phyloP scores from a whole-genome alignment of 2,888 invertebrate species.

The Tachina lurida region DNA sequence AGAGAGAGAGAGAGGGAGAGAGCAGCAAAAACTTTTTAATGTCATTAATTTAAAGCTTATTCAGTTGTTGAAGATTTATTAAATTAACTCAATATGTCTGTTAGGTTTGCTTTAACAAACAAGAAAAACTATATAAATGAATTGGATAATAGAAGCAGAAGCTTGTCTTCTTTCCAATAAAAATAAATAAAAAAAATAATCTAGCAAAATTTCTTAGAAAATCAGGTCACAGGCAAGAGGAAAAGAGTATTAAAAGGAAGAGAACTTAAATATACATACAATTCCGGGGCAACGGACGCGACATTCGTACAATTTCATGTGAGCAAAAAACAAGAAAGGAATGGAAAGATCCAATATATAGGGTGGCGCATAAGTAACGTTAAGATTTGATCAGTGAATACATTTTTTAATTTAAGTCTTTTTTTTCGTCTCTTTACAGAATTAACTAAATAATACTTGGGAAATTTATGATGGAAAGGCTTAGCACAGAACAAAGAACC shows the following conservation, averaged over 20 bases:
- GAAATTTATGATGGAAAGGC: too few species aligned
- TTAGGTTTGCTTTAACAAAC: conserved; percentile 43
- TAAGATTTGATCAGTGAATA: too few species aligned
- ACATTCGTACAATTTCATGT: too few species aligned
- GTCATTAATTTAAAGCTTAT: conserved; percentile 82
- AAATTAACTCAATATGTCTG: conserved; percentile 79
- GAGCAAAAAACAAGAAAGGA: too few species aligned
- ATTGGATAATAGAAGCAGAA: conserved; percentile 26
- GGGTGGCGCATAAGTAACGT: too few species aligned
- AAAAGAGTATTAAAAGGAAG: background rate
- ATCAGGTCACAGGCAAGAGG: conserved; percentile 19
- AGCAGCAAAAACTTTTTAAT: conserved; percentile 74
- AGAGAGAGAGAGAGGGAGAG: conserved; percentile 76
- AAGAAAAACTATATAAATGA: conserved; percentile 14
- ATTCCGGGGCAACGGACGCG: too few species aligned
- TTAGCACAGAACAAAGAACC: too few species aligned
- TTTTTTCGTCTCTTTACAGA: too few species aligned
- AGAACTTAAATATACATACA: background rate
- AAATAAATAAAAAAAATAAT: conserved; percentile 26
- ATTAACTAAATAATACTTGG: too few species aligned
- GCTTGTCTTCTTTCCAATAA: background rate
- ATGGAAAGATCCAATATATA: too few species aligned
- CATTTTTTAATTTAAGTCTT: too few species aligned
- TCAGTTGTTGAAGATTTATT: conserved; percentile 82
- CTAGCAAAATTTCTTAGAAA: conserved; percentile 57